Evolutionary conservation across 2,888 invertebrate species (phyloP).

Genomic region (Zele albiditarsus): DNA sequence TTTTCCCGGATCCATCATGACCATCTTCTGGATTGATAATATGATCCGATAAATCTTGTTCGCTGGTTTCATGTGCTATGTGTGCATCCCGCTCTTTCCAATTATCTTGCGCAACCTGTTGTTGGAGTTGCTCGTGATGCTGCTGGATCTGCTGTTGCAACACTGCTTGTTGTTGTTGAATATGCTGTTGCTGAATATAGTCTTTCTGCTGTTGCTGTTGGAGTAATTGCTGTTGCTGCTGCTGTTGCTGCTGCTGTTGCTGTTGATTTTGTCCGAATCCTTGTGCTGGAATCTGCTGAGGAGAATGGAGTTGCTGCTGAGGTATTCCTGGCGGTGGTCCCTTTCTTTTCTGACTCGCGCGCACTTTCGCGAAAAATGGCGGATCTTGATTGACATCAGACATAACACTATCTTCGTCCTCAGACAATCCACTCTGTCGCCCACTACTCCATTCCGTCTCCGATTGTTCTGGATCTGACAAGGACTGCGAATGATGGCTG

Average conservation of each 20-base stretch:
- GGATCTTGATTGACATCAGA: conserved; percentile 80
- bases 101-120: conserved; percentile 66
- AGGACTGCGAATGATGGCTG: conserved; percentile 77
- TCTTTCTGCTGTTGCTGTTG: conserved; percentile 72
- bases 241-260: conserved; percentile 48
- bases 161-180: conserved; percentile 58
- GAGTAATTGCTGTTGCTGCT: conserved; percentile 49
- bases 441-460: conserved; percentile 84
- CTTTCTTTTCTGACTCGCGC: conserved; percentile 71
- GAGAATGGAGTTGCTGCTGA: conserved; percentile 47
- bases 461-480: conserved; percentile 86
- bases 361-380: conserved; percentile 79
- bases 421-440: conserved; percentile 80
- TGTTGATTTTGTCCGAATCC: conserved; percentile 52
- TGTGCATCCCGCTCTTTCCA: conserved; percentile 59
- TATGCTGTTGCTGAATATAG: conserved; percentile 68
- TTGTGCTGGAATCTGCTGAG: conserved; percentile 33
- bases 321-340: conserved; percentile 49
- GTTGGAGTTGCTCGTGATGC: conserved; percentile 65
- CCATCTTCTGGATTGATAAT: conserved; percentile 75
- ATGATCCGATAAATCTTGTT: conserved; percentile 77
- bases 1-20: conserved; percentile 76
- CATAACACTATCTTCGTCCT: conserved; percentile 82
- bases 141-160: conserved; percentile 66
- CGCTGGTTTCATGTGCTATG: conserved; percentile 75